phyloP scores from a whole-genome alignment of 2,113 vertebrate genomes.

The Neogale vison region DNA sequence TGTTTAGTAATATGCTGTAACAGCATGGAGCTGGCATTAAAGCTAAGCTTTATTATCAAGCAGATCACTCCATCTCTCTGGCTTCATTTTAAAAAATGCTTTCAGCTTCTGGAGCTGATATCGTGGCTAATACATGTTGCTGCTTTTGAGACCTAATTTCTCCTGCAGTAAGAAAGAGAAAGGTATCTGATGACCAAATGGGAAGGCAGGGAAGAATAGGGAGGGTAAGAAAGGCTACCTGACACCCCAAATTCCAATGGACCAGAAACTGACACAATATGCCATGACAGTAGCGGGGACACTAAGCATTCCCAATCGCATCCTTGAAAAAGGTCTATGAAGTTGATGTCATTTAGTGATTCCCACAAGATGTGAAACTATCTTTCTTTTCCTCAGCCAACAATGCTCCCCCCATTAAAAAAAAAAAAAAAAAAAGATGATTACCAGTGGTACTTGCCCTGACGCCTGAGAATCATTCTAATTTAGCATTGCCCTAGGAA shows the following conservation, averaged over 20 bases:
- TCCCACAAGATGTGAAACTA: constrained; percentile 33
- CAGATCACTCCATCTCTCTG: constrained; percentile 86
- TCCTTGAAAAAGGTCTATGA: constrained; percentile 4
- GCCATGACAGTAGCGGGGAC: not conserved
- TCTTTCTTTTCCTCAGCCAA: not conserved
- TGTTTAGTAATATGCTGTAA: constrained; percentile 91
- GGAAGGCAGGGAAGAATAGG: not conserved
- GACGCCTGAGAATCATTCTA: constrained; percentile 60
- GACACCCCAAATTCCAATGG: constrained; percentile 41
- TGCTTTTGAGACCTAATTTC: constrained; percentile 76
- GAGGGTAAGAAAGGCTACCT: not conserved
- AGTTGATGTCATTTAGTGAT: constrained; percentile 21
- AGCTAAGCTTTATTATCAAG: constrained; percentile 89
- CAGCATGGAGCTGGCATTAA: constrained; percentile 89
- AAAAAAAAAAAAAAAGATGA: not conserved
- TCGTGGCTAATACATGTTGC: constrained; percentile 43
- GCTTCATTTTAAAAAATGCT: constrained; percentile 83
- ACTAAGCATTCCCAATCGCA: not conserved
- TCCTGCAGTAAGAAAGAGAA: constrained; percentile 62
- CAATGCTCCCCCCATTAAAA: not conserved
- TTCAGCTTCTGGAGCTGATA: constrained; percentile 75
- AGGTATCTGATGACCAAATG: constrained; percentile 40
- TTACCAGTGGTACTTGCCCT: constrained; percentile 47
- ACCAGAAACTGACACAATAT: not conserved
- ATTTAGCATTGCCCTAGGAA: constrained; percentile 79